Percentiles rank a stretch among this genome's conserved stretches.
Evolutionary conservation across 2,113 vertebrate species (phyloP).

Genomic region (Poeciliopsis turrubarensis): DNA sequence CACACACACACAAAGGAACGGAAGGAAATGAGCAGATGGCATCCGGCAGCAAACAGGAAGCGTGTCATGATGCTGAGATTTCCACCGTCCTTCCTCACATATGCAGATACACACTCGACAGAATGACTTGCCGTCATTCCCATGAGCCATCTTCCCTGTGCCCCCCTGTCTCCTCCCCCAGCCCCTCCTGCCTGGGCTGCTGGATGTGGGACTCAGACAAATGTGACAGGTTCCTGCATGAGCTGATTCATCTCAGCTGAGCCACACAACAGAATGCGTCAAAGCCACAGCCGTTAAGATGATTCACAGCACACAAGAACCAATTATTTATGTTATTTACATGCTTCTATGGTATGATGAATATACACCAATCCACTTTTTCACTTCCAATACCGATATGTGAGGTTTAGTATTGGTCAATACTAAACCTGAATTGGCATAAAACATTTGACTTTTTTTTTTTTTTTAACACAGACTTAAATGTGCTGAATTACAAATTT

Average conservation of each 20-base stretch:
- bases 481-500: too few species aligned
- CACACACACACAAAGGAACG: neutral
- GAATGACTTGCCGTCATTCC: neutral
- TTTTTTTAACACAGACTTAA: too few species aligned
- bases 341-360: neutral
- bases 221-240: slow-evolving; percentile 35
- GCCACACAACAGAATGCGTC: slow-evolving; percentile 4
- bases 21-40: slow-evolving; percentile 71
- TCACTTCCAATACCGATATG: too few species aligned
- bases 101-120: neutral
- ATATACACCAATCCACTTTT: neutral
- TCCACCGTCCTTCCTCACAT: slow-evolving; percentile 35
- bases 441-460: too few species aligned
- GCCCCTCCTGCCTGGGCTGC: slow-evolving; percentile 11
- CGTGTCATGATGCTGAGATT: slow-evolving; percentile 55
- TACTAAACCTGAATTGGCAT: too few species aligned
- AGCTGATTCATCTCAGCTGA: slow-evolving; percentile 32
- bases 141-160: slow-evolving; percentile 2
- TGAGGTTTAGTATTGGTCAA: too few species aligned
- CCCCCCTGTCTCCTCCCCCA: too few species aligned
- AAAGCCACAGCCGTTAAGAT: slow-evolving; percentile 21
- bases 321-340: neutral
- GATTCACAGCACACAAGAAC: slow-evolving; percentile 33
- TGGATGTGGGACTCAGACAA: slow-evolving; percentile 29
- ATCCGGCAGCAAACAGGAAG: slow-evolving; percentile 68